Evolutionary conservation across 2,113 vertebrate genomes (phyloP), one percentile per base, ranked within the genome.

Genomic region (Panurus biarmicus): DNA sequence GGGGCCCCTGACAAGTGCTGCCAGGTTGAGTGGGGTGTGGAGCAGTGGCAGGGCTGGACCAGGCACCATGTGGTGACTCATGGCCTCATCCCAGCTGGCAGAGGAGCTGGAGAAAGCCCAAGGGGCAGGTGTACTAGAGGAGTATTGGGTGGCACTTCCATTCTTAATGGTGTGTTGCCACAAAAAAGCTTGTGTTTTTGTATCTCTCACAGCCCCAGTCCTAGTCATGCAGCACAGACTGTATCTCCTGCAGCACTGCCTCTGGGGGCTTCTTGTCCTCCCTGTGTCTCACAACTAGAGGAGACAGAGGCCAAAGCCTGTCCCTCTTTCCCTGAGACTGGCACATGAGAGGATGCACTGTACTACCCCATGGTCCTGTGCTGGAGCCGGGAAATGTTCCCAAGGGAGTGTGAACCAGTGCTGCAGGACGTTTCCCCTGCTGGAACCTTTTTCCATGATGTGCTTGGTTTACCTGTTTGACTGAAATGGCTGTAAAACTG

Each of bases 241-340:
- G 9, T 21, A 17, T 21, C 9, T 79, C n/a, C 66, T 38, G 25
- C 54, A 28, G 51, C 0, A 0, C 9, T 54, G 16, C 56, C 51
- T 84, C 29, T 0, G 0, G 0, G 29, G 5, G 5, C 12, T 62
- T 62, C 12, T 4, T 6, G 0, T 31, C 25, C 31, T 75, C n/a
- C n/a, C 19, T 0, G 0, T 2, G 1, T 9, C 29, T 56, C 4
- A 1, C 51, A 89, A 3, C 23, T 5, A 29, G 36, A 61, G 28
- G 2, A 78, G 11, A 64, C 21, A 0, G 7, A 60, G 11, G 11
- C 33, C 35, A 71, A 82, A 48, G 9, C 6, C 21, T 69, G 53
- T 56, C 5, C 9, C 25, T 73, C 56, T 56, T 78, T 78, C 26
- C 11, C 19, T 11, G 22, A 3, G 2, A 17, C 6, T 42, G 17